A percentile compares a stretch with the other conserved stretches of the same genome.
Conservation (phyloP, 2,797 vertebrate genomes). For the Diglossa cyanea region DNA sequence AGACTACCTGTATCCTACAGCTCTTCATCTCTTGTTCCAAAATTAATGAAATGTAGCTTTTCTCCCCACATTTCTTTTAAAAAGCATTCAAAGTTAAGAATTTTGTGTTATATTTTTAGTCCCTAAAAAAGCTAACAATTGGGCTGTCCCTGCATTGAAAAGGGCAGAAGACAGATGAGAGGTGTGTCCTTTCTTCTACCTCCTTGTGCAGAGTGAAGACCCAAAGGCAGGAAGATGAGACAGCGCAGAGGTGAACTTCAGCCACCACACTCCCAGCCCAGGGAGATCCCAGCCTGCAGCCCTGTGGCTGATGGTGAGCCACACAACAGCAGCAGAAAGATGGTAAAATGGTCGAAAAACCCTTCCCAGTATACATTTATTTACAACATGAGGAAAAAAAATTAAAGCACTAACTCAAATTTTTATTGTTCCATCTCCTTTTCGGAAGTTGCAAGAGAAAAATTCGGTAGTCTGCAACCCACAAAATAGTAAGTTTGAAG, state of each 20-base stretch:
- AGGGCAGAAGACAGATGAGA: background rate
- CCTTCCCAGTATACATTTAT: background rate
- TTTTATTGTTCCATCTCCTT: background rate
- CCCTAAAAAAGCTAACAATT: background rate
- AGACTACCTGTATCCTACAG: background rate
- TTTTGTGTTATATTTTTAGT: background rate
- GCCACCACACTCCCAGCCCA: background rate
- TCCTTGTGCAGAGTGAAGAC: background rate
- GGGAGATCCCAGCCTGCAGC: background rate
- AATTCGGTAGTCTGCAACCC: background rate
- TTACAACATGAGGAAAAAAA: background rate
- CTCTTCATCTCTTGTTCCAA: background rate
- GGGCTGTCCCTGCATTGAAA: background rate
- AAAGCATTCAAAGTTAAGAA: background rate
- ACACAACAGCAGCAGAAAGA: background rate
- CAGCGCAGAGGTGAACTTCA: background rate
- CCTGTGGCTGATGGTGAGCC: fast-evolving
- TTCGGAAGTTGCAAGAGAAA: background rate
- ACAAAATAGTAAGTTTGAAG: background rate
- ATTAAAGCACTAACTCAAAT: background rate
- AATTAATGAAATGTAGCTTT: background rate
- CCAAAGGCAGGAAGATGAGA: background rate
- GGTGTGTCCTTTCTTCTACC: background rate
- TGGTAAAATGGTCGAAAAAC: background rate
- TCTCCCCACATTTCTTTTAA: background rate